Percentiles rank a stretch among this genome's conserved stretches.
These are phyloP conservation scores for Caenorhabditis imperialis DNA, from an alignment of 2,888 invertebrate species.

Conservation along the genomic window DNA sequence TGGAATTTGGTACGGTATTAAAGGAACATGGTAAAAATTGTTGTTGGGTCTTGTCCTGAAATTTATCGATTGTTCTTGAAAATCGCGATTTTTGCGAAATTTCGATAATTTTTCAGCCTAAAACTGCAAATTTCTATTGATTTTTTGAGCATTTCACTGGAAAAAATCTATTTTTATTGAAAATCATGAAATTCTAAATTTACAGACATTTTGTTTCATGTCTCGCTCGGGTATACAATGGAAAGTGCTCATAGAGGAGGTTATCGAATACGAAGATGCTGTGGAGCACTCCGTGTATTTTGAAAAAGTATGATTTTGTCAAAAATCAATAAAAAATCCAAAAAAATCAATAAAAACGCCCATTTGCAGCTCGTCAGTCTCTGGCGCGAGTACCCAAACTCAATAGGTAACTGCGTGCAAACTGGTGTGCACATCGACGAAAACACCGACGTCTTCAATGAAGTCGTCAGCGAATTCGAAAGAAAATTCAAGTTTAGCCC, in stretches of 20 bases:
- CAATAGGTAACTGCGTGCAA: constrained; percentile 53
- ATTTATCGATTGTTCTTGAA: too few species aligned
- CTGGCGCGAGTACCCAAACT: constrained; percentile 59
- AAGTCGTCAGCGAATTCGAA: constrained; percentile 21
- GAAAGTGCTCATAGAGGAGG: constrained; percentile 29
- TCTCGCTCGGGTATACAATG: constrained; percentile 30
- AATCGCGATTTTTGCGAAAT: too few species aligned
- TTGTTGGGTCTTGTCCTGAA: too few species aligned
- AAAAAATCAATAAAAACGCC: neutral
- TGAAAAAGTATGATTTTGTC: constrained; percentile 38
- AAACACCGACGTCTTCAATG: constrained; percentile 26
- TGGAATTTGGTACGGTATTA: too few species aligned
- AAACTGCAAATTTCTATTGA: neutral
- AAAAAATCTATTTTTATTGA: neutral
- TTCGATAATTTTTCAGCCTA: neutral
- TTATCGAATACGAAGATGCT: constrained; percentile 43
- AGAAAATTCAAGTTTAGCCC: constrained; percentile 8
- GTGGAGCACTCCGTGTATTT: constrained; percentile 50
- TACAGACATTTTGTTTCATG: constrained; percentile 5
- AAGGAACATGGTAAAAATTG: too few species aligned
- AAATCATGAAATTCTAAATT: neutral
- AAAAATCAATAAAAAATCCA: neutral
- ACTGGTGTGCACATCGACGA: constrained; percentile 34
- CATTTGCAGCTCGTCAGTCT: constrained; percentile 49
- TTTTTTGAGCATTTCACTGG: neutral